Percentiles rank a stretch among this genome's conserved stretches.
phyloP scores from a whole-genome alignment of 1,140 invertebrate genomes.

The Pararge aegeria region DNA sequence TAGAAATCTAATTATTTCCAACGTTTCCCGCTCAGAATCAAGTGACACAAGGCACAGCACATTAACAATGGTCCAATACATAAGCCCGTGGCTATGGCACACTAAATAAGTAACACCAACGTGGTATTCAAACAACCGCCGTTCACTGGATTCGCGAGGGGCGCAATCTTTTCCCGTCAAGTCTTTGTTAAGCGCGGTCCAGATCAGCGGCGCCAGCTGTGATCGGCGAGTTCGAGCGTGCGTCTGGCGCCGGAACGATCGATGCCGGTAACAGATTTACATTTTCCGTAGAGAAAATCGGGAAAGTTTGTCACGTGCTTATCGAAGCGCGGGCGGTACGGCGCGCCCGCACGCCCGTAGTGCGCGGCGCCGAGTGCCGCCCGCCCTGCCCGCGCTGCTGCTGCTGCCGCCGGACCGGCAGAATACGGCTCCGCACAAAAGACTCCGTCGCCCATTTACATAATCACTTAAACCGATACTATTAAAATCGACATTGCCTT shows the following conservation, averaged over 20 bases:
- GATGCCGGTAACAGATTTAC: slow-evolving; percentile 75
- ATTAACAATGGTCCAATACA: slow-evolving; percentile 64
- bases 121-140: slow-evolving; percentile 42
- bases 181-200: slow-evolving; percentile 69
- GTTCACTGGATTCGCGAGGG: slow-evolving; percentile 47
- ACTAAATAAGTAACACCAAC: slow-evolving; percentile 64
- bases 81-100: too few species aligned
- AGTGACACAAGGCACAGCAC: slow-evolving; percentile 68
- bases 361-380: slow-evolving; percentile 75
- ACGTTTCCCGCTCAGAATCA: slow-evolving; percentile 41
- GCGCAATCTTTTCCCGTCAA: slow-evolving; percentile 43
- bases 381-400: slow-evolving; percentile 62
- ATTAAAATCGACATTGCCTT: slow-evolving; percentile 24
- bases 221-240: slow-evolving; percentile 60
- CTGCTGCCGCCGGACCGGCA: slow-evolving; percentile 35
- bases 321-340: slow-evolving; percentile 53
- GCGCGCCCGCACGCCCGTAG: slow-evolving; percentile 72
- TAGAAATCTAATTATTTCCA: slow-evolving; percentile 49
- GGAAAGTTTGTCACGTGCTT: slow-evolving; percentile 70
- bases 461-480: slow-evolving; percentile 44
- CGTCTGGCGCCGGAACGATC: slow-evolving; percentile 66
- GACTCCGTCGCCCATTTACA: slow-evolving; percentile 45
- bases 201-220: slow-evolving; percentile 68
- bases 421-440: slow-evolving; percentile 26
- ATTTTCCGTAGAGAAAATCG: slow-evolving; percentile 75